Evolutionary conservation across 2,888 invertebrate genomes (phyloP).

Genomic region (Branchipolynoe longqiensis): DNA sequence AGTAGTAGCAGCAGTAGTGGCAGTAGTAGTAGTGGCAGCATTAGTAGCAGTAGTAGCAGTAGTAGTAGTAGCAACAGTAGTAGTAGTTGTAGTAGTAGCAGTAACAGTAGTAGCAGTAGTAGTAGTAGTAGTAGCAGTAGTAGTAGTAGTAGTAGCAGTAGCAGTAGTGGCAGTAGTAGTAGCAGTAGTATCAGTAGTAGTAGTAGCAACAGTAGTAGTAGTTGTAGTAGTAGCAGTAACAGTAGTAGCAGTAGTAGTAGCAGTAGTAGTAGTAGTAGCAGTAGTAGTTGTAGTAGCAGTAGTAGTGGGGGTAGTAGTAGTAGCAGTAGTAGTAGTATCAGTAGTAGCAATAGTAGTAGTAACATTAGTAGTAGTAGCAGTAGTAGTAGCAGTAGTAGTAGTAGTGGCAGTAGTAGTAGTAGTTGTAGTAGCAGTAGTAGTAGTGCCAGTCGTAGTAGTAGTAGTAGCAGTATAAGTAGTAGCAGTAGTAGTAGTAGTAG

Average conservation of each 20-base stretch:
- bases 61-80: constrained; percentile 1
- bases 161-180: constrained; percentile 8
- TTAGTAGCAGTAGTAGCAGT: too few relatives aligned
- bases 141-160: constrained; percentile 18
- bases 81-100: constrained; percentile 4
- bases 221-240: neutral
- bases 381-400: constrained; percentile 14
- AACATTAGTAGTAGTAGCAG: too few relatives aligned
- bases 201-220: constrained; percentile 7
- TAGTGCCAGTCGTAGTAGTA: too few relatives aligned
- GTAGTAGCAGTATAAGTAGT: too few relatives aligned
- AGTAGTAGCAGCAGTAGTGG: constrained; percentile 5
- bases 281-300: too few relatives aligned
- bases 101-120: constrained; percentile 9
- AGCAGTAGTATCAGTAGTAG: too few relatives aligned
- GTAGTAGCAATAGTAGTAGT: too few relatives aligned
- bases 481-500: too few relatives aligned
- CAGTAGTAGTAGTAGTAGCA: constrained; percentile 9
- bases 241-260: constrained; percentile 14
- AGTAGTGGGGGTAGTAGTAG: too few relatives aligned
- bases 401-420: constrained; percentile 4
- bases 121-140: constrained; percentile 14
- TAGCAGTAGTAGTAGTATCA: too few relatives aligned
- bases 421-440: too few relatives aligned
- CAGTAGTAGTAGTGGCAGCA: neutral